Evolutionary conservation across 2,797 vertebrate species (phyloP).

Genomic region (Hemibagrus guttatus): DNA sequence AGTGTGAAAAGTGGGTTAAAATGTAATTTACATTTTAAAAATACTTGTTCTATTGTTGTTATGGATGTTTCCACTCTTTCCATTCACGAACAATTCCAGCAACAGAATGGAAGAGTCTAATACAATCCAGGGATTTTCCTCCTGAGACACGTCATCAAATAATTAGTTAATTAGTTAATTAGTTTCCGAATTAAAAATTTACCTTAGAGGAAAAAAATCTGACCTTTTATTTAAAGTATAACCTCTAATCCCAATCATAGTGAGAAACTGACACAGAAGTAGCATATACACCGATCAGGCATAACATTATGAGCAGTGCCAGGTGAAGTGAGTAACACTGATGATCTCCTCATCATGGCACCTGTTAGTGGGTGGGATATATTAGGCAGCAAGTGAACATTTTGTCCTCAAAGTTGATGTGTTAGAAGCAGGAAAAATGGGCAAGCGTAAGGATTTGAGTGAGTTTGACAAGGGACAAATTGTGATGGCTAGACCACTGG

Average conservation of each 20-base stretch:
- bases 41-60: no score
- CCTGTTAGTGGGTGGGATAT: no score
- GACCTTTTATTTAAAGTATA: background rate
- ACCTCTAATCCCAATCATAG: background rate
- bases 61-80: background rate
- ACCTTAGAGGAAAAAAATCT: background rate
- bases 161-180: background rate
- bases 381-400: no score
- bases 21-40: background rate
- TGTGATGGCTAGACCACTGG: no score
- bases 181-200: background rate
- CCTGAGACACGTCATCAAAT: background rate
- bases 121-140: background rate
- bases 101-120: background rate
- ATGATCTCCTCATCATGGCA: no score
- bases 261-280: background rate
- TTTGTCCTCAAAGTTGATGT: no score
- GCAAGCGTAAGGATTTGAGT: background rate
- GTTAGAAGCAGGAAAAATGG: background rate
- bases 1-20: slow-evolving; percentile 8
- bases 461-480: no score
- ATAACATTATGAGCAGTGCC: no score
- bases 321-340: no score
- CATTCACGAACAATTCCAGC: background rate
- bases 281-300: background rate